Evolutionary conservation across 2,797 vertebrate genomes (phyloP), one percentile per base, ranked within the genome.

Genomic region (Enteromius argenteus): DNA sequence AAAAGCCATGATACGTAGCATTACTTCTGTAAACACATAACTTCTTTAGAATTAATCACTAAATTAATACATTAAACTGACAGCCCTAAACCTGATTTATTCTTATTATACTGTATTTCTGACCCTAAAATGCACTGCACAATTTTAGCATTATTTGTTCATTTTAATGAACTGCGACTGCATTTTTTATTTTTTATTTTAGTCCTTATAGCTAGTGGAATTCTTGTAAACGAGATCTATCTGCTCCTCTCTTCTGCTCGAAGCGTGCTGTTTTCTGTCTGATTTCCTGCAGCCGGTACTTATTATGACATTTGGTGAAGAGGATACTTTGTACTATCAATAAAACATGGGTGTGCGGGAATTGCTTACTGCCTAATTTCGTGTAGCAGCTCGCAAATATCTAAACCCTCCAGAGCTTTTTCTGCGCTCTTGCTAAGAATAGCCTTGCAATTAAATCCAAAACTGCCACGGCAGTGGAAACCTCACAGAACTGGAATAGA

Each of bases 301-400:
- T 94, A 93, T 92, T 93, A 93, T 94, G 92, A 94, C 94, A 93
- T 92, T 91, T 90, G 91, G 89, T 88, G 92, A 93, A 92, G 92
- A 91, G 89, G 91, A 94, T 89, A 90, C 88, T 91, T 93, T 93
- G 91, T 93, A 90, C 85, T 91, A 90, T 93, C 87, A 94, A 92
- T 94, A 94, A 94, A 92, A 92, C 90, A 91, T 90, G 88, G 89
- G 89, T 90, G 89, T 91, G 88, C 64, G 89, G 91, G 91, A 92
- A 94, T 90, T 90, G 90, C 86, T 68, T 81, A 85, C 88, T 86
- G 88, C 78, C 84, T 90, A 91, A 92, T 92, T 93, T 93, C 89
- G 89, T 90, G 90, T 91, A 90, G 89, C 86, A 87, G 90, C 81
- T 88, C 81, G 85, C 81, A 92, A 89, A 87, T 92, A 81, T 85